These are phyloP conservation scores for Auanema freiburgensis DNA, from an alignment of 2,888 invertebrate genomes.

Conservation along the genomic window DNA sequence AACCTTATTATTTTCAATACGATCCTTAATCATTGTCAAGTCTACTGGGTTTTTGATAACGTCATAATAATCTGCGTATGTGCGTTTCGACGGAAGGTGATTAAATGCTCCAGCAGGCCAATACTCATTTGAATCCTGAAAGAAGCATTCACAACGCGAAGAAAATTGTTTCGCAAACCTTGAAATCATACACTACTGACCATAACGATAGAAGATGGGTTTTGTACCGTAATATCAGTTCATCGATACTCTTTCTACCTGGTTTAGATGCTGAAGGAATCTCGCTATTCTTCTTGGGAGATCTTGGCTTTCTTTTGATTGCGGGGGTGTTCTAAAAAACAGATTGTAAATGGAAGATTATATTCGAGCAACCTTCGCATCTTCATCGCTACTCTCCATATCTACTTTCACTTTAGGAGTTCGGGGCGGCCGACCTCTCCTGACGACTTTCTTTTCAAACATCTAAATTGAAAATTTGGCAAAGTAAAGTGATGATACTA, in stretches of 20 bases:
- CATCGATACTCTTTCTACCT: conserved; percentile 54
- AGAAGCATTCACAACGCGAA: conserved; percentile 11
- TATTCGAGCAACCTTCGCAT: too few relatives aligned
- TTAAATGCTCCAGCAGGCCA: conserved; percentile 88
- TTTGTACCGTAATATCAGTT: conserved; percentile 50
- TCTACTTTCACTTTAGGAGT: too few relatives aligned
- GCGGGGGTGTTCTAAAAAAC: conserved; percentile 25
- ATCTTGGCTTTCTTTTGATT: conserved; percentile 26
- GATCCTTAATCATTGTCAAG: conserved; percentile 78
- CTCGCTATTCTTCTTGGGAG: conserved; percentile 33
- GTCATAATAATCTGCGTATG: conserved; percentile 94
- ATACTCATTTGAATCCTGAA: conserved; percentile 73
- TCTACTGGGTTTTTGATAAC: conserved; percentile 94
- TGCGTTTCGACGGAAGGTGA: conserved; percentile 91
- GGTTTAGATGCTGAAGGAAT: conserved; percentile 30
- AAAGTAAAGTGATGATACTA: not conserved
- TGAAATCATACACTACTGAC: conserved; percentile 68
- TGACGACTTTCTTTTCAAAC: conserved; percentile 10
- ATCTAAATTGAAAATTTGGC: conserved; percentile 7
- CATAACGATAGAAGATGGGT: conserved; percentile 76
- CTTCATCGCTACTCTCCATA: too few relatives aligned
- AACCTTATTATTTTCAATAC: conserved; percentile 62
- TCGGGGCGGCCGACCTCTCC: too few relatives aligned
- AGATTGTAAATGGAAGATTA: not conserved
- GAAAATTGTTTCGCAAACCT: conserved; percentile 49